These are phyloP conservation scores for Laticauda laticaudata DNA, from an alignment of 2,113 vertebrate species.

Conservation along the genomic window DNA sequence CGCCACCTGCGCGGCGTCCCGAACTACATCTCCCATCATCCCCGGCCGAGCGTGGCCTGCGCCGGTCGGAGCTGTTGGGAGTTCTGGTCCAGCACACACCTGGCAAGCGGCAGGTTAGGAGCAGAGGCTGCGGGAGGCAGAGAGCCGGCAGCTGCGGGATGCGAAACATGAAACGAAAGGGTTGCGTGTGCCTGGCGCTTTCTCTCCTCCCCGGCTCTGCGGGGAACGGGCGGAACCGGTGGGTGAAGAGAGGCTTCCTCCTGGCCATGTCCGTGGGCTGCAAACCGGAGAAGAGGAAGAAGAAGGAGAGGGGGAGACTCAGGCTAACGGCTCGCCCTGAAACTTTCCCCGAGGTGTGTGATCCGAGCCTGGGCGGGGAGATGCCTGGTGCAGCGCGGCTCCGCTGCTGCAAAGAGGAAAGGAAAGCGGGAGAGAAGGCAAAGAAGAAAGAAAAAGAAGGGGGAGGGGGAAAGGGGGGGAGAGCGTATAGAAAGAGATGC, in stretches of 20 bases:
- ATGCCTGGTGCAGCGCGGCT: neutral
- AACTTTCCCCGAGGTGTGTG: neutral
- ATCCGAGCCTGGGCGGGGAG: neutral
- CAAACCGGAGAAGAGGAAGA: neutral
- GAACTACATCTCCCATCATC: neutral
- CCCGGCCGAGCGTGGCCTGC: neutral
- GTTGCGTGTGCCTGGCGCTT: neutral
- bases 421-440: neutral
- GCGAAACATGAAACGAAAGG: neutral
- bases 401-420: neutral
- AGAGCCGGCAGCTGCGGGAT: neutral
- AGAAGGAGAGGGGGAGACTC: neutral
- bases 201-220: neutral
- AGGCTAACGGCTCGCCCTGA: neutral
- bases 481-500: accelerated
- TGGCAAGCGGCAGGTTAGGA: neutral
- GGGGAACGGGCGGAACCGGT: neutral
- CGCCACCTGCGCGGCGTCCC: neutral
- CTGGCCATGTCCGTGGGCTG: neutral
- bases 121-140: neutral
- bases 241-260: neutral
- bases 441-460: neutral
- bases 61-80: neutral
- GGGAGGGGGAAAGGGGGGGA: too few relatives aligned
- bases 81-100: neutral